Evolutionary conservation across 2,888 invertebrate species (phyloP).

Genomic region (Atrina japonica): DNA sequence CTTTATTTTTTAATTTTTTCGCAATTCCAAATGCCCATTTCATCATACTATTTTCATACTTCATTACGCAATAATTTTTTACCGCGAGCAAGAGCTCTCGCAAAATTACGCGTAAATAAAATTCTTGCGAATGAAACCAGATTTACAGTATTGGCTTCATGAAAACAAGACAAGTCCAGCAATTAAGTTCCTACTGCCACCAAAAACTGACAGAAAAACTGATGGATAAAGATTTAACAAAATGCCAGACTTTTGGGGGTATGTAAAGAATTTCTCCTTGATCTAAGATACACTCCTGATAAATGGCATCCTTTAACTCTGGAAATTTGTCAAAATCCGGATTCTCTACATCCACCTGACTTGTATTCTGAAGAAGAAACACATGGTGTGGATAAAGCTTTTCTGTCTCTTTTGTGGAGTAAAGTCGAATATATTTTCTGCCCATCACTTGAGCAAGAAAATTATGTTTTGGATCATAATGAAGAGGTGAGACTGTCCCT

Average conservation of each 20-base stretch:
- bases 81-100: no score
- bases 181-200: constrained; percentile 84
- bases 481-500: constrained; percentile 96
- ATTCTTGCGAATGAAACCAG: no score
- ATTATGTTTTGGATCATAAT: constrained; percentile 96
- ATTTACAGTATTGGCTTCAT: no score
- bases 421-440: constrained; percentile 92
- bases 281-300: constrained; percentile 86
- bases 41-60: no score
- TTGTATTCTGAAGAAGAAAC: constrained; percentile 92
- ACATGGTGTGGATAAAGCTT: constrained; percentile 89
- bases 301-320: constrained; percentile 82
- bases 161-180: no score
- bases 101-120: no score
- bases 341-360: constrained; percentile 91
- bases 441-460: constrained; percentile 89
- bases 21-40: no score
- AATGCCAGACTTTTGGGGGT: constrained; percentile 98
- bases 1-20: no score
- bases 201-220: constrained; percentile 99
- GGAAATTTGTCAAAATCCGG: constrained; percentile 89
- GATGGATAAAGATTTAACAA: constrained; percentile 91
- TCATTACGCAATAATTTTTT: no score
- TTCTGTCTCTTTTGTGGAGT: constrained; percentile 87
- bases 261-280: constrained; percentile 96